Conservation (phyloP, 2,113 vertebrate species). For the Cavia porcellus region DNA sequence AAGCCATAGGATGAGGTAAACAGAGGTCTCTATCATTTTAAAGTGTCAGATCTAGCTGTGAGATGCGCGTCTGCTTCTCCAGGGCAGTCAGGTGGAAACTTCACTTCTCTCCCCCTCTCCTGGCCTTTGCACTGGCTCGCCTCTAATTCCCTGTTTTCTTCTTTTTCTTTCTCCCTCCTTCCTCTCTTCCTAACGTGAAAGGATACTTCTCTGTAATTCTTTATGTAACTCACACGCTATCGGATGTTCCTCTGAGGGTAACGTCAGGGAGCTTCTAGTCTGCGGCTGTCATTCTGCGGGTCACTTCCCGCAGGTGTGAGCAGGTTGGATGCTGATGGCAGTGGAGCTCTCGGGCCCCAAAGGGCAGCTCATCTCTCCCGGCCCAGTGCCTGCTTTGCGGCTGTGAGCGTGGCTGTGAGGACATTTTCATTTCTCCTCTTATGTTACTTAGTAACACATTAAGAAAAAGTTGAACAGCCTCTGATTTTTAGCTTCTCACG, state of each 20-base stretch:
- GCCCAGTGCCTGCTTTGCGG: neutral
- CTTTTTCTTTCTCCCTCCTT: neutral
- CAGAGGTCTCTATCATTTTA: neutral
- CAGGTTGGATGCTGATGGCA: neutral
- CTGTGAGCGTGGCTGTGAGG: neutral
- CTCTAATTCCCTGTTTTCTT: too few relatives aligned
- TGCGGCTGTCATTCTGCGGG: neutral
- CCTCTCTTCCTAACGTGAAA: neutral
- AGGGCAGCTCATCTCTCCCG: neutral
- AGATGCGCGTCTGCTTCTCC: neutral
- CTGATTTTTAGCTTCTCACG: neutral
- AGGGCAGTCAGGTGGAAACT: neutral
- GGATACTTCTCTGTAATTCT: neutral
- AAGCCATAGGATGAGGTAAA: neutral
- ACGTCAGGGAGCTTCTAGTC: neutral
- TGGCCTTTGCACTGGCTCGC: neutral
- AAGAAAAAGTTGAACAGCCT: neutral
- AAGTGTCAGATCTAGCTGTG: neutral
- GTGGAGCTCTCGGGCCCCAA: neutral
- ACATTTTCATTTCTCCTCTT: constrained; percentile 1
- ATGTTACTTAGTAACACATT: neutral
- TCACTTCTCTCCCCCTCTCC: neutral
- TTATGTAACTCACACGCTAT: neutral
- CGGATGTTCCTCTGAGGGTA: neutral
- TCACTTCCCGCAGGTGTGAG: neutral